Evolutionary conservation across 2,113 vertebrate genomes (phyloP).

Genomic region (Isichthys henryi): DNA sequence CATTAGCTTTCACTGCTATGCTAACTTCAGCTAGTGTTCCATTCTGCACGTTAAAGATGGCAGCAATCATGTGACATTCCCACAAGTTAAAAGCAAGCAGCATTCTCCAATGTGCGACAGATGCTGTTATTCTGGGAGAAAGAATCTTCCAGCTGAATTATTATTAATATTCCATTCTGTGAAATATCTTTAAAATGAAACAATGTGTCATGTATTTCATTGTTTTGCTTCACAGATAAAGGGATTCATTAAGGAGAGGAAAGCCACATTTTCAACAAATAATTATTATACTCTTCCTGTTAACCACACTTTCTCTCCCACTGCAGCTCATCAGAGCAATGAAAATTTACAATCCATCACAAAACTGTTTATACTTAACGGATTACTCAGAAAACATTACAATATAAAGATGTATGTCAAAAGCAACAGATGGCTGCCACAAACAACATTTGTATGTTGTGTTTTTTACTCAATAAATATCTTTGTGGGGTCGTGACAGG

Average conservation of each 20-base stretch:
- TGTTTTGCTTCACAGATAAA: background rate
- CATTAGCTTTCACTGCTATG: background rate
- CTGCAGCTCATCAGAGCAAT: background rate
- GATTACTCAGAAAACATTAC: background rate
- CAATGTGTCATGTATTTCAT: background rate
- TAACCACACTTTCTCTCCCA: background rate
- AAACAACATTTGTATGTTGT: background rate
- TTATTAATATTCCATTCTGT: background rate
- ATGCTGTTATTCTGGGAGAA: background rate
- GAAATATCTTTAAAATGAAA: background rate
- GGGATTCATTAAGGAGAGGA: background rate
- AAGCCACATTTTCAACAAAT: background rate
- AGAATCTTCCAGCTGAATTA: background rate
- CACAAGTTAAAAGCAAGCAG: background rate
- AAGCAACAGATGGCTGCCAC: background rate
- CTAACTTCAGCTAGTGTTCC: background rate
- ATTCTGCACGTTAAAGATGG: background rate
- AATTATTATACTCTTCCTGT: background rate
- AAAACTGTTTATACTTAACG: background rate
- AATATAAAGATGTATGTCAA: background rate
- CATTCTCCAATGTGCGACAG: background rate
- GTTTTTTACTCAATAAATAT: background rate
- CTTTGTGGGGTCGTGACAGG: background rate
- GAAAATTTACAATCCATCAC: background rate
- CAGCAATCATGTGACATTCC: background rate